Evolutionary conservation across 1,140 invertebrate genomes (phyloP).

Genomic region (Melipona quadrifasciata): DNA sequence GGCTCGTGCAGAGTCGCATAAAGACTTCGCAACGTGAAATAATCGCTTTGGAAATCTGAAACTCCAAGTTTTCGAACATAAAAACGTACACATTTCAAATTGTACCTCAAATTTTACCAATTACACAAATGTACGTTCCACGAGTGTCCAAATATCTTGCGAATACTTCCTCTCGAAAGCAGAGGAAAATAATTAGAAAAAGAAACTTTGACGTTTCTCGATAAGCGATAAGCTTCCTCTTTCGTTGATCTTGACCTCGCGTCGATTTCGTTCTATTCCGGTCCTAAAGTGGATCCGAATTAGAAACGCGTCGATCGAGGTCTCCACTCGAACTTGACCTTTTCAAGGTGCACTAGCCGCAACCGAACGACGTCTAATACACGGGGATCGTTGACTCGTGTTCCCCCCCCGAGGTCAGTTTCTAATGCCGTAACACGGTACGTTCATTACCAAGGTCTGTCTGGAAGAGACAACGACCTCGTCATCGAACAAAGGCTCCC

Average conservation of each 20-base stretch:
- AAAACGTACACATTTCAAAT: no score
- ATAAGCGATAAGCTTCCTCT: constrained; percentile 6
- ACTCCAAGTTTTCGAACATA: no score
- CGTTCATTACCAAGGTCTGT: constrained; percentile 61
- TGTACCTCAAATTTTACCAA: no score
- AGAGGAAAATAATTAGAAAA: not conserved
- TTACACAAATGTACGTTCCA: no score
- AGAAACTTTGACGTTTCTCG: not conserved
- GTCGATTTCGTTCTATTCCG: constrained; percentile 36
- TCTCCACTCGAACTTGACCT: constrained; percentile 63
- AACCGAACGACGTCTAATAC: constrained; percentile 53
- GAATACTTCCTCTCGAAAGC: not conserved
- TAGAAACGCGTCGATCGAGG: constrained; percentile 19
- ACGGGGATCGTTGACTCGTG: constrained; percentile 18
- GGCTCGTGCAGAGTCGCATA: not conserved
- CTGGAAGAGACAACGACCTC: constrained; percentile 3
- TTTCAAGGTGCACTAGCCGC: constrained; percentile 3
- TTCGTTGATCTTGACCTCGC: constrained; percentile 55
- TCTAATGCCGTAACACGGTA: constrained; percentile 42
- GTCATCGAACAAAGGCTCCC: not conserved
- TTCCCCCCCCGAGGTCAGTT: constrained; percentile 10
- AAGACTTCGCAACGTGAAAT: no score
- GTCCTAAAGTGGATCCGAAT: constrained; percentile 34
- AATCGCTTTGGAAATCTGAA: no score
- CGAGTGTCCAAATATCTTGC: no score